Conservation (phyloP, 2,888 invertebrate species). For the Monopis laevigella region DNA sequence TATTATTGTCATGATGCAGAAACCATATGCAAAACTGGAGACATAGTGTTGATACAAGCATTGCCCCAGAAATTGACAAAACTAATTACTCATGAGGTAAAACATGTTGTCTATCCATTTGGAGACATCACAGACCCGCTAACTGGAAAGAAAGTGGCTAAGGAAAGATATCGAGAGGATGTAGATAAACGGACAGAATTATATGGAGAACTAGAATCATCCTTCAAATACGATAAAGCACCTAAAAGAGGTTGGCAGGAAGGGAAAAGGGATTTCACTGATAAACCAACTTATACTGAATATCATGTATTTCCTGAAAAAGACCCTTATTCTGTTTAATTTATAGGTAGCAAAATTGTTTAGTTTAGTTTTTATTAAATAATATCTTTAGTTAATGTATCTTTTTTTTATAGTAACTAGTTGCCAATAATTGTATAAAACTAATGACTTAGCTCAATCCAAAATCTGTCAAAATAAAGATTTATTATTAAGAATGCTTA, state of each 20-base stretch:
- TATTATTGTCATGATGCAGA: conserved; percentile 83
- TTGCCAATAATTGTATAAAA: no score
- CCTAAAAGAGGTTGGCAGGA: conserved; percentile 84
- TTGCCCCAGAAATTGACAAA: conserved; percentile 78
- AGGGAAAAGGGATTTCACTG: conserved; percentile 83
- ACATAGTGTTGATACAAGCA: conserved; percentile 81
- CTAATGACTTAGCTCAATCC: no score
- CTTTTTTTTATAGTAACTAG: not conserved
- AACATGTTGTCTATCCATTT: conserved; percentile 80
- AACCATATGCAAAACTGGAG: conserved; percentile 81
- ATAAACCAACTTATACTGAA: conserved; percentile 79
- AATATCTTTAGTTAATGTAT: conserved; percentile 12
- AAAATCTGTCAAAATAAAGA: no score
- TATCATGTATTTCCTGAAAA: conserved; percentile 81
- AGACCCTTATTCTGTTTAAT: conserved; percentile 75
- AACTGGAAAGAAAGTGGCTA: conserved; percentile 81
- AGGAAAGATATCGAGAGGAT: conserved; percentile 77
- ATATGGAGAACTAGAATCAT: conserved; percentile 73
- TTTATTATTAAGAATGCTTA: no score
- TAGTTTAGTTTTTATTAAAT: conserved; percentile 11
- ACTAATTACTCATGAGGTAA: conserved; percentile 80
- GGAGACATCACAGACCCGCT: conserved; percentile 90
- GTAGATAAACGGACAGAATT: conserved; percentile 72
- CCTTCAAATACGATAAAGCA: conserved; percentile 81
- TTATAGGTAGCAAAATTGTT: conserved; percentile 10